Evolutionary conservation across 2,797 vertebrate genomes (phyloP).

Genomic region (Lateolabrax maculatus): DNA sequence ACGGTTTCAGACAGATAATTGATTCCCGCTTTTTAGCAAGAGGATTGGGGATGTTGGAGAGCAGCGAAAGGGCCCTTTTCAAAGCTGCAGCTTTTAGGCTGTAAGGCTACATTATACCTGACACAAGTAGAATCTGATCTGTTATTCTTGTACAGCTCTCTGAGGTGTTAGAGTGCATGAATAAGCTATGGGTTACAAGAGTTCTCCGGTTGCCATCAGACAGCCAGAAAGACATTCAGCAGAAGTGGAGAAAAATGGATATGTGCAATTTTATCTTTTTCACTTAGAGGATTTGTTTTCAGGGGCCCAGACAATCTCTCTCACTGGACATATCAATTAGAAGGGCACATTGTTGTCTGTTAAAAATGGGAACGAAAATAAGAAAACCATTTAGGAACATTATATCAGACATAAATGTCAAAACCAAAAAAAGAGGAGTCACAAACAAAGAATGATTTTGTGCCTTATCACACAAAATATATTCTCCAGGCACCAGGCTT

Average conservation of each 20-base stretch:
- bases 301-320: conserved; percentile 21
- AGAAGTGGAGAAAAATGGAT: conserved; percentile 54
- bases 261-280: conserved; percentile 63
- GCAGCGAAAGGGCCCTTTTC: conserved; percentile 43
- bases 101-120: conserved; percentile 79
- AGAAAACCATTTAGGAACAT: conserved; percentile 41
- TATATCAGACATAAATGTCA: conserved; percentile 61
- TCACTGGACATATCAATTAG: conserved; percentile 64
- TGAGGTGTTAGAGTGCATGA: conserved; percentile 75
- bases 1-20: conserved; percentile 72
- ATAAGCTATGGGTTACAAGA: conserved; percentile 79
- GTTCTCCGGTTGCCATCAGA: conserved; percentile 70
- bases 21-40: conserved; percentile 68
- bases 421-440: conserved; percentile 37
- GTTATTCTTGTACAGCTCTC: conserved; percentile 77
- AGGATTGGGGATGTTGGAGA: conserved; percentile 60
- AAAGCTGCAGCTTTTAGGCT: conserved; percentile 65
- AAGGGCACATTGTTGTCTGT: conserved; percentile 28
- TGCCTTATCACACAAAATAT: conserved; percentile 54
- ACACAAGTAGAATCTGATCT: conserved; percentile 78
- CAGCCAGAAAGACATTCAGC: conserved; percentile 53
- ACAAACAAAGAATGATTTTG: conserved; percentile 41
- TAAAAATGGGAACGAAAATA: conserved; percentile 44
- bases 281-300: conserved; percentile 55
- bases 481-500: conserved; percentile 44